Evolutionary conservation across 1,140 invertebrate species (phyloP).

Genomic region (Cherax quadricarinatus): DNA sequence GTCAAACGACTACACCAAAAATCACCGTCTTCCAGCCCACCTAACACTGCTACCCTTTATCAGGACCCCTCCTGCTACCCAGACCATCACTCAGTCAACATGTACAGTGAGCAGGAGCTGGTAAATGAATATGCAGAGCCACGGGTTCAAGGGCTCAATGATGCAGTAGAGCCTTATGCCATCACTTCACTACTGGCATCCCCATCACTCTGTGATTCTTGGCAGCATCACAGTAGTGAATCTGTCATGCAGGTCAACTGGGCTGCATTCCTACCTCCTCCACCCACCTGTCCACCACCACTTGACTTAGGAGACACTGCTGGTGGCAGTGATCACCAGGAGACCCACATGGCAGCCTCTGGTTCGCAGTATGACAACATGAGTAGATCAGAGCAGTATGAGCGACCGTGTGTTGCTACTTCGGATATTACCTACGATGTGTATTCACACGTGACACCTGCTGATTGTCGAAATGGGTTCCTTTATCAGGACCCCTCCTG

Average conservation of each 20-base stretch:
- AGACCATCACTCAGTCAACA: conserved; percentile 23
- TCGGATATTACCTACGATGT: conserved; percentile 70
- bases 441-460: conserved; percentile 56
- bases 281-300: conserved; percentile 69
- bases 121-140: conserved; percentile 32
- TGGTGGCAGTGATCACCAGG: conserved; percentile 43
- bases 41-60: background rate
- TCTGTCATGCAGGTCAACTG: conserved; percentile 52
- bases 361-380: conserved; percentile 51
- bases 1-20: conserved; percentile 24
- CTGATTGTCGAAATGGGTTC: conserved; percentile 17
- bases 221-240: conserved; percentile 15
- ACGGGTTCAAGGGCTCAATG: background rate
- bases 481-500: conserved; percentile 36
- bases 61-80: conserved; percentile 26
- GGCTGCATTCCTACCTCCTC: conserved; percentile 66
- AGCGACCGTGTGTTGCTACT: conserved; percentile 50
- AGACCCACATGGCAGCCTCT: conserved; percentile 26
- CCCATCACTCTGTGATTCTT: background rate
- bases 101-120: conserved; percentile 39
- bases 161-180: conserved; percentile 4
- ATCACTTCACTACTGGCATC: conserved; percentile 24
- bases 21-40: background rate
- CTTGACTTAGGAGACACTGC: background rate
- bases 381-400: conserved; percentile 47